Base-by-base conservation (phyloP, 2,797 vertebrate species). In the Corythornis leucogaster region DNA sequence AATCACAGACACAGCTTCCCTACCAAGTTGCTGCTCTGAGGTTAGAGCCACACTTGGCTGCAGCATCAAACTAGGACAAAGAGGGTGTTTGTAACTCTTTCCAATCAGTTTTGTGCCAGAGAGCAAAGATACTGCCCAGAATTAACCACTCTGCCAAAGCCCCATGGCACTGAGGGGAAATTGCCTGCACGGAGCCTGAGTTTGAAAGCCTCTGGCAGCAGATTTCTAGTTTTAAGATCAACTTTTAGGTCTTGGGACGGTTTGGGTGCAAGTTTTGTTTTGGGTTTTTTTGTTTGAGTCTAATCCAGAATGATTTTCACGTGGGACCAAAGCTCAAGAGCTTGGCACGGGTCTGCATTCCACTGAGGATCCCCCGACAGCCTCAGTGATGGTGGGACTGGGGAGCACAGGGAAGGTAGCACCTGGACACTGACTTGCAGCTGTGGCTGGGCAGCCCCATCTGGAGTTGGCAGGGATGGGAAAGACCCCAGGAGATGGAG, bases 341-440 rank as follows among this genome's bases (percentile, higher is more conserved):
- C 51, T 67, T 21, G 40, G 81, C 42, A 11, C 50, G 22, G 42
- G 33, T 30, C 64, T 68, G 30, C 11, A 5, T 24, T 40, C 55
- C 45, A 16, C 6, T 50, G 19, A 13, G 25, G 14, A 62, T n/a
- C 8, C 63, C 7, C 2, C 0, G 2, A 42, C 25, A 66, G 12
- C 28, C 4, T 0, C 0, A 1, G 67, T 1, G 45, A 16, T 2
- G 58, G 8, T 6, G 45, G 55, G 78, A 76, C 85, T 30, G 89
- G 91, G 75, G 40, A 76, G 62, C 50, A 9, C 1, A 51, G 73
- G 85, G 85, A 75, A 94, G 83, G 94, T 95, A 96, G 94, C 96
- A 93, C 97, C 97, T 97, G 97, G 94, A 96, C 97, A 99, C 98
- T 96, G 95, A 98, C 98, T 97, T 98, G 98, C 97, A 98, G 99